Evolutionary conservation across 2,888 invertebrate genomes (phyloP).

Genomic region (Patella depressa): DNA sequence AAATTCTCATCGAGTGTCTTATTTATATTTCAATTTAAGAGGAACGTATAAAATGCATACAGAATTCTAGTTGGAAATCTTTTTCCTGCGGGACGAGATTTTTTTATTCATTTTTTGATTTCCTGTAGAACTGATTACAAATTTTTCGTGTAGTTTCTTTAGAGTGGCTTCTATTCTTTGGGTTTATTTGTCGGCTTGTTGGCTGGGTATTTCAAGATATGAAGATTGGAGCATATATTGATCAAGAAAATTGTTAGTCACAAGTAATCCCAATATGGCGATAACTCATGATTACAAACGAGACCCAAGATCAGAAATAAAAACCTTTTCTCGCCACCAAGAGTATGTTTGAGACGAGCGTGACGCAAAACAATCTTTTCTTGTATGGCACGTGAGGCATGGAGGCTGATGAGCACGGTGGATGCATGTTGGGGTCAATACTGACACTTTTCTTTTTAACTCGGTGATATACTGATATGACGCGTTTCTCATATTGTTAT

Average conservation of each 20-base stretch:
- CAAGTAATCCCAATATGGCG: conserved; percentile 14
- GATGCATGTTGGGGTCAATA: background rate
- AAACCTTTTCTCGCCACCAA: conserved; percentile 15
- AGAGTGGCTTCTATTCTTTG: background rate
- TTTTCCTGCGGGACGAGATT: no score
- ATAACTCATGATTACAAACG: conserved; percentile 20
- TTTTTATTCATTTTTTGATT: background rate
- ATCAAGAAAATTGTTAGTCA: conserved; percentile 5
- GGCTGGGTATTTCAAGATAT: conserved; percentile 5
- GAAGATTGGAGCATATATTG: background rate
- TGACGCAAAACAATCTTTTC: background rate
- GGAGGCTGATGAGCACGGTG: background rate
- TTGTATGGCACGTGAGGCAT: background rate
- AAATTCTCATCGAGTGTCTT: no score
- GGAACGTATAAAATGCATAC: no score
- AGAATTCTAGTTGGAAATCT: no score
- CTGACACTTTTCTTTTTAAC: conserved; percentile 2
- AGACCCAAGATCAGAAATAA: conserved; percentile 14
- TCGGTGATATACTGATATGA: background rate
- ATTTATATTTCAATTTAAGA: no score
- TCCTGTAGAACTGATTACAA: background rate
- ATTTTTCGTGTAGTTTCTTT: conserved; percentile 7
- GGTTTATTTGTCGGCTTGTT: background rate
- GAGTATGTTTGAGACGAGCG: background rate
- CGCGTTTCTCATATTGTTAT: background rate